phyloP scores from a whole-genome alignment of 2,797 vertebrate species.

The Myiotriccus ornatus region DNA sequence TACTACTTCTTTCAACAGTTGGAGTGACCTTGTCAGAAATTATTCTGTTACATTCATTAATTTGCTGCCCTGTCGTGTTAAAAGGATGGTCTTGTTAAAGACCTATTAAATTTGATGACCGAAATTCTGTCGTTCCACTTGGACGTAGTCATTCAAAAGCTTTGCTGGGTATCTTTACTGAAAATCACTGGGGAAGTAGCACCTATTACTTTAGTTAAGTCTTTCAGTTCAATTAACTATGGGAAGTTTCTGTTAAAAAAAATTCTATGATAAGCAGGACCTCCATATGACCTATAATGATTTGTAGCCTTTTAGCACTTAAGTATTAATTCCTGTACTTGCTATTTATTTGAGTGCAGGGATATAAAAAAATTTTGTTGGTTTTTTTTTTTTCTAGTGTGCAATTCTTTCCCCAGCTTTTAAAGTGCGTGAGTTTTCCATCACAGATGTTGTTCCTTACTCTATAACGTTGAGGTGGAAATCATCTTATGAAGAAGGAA shows the following conservation, averaged over 20 bases:
- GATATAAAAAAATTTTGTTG: neutral
- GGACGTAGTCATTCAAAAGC: neutral
- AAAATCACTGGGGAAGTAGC: neutral
- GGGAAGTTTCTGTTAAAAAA: neutral
- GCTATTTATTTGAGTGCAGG: neutral
- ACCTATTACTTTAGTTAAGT: neutral
- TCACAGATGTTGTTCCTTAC: slow-evolving; percentile 80
- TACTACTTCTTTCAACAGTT: neutral
- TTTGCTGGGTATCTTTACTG: neutral
- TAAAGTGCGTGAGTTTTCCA: slow-evolving; percentile 83
- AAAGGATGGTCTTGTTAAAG: neutral
- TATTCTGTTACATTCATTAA: accelerated
- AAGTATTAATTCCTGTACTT: neutral
- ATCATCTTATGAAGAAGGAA: slow-evolving; percentile 78
- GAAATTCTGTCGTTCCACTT: neutral
- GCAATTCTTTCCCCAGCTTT: slow-evolving; percentile 83
- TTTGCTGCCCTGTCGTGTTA: neutral
- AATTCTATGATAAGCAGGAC: neutral
- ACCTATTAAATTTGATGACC: neutral
- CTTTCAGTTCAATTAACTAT: neutral
- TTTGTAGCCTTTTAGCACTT: neutral
- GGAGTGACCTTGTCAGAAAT: neutral
- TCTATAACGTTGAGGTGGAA: slow-evolving; percentile 80
- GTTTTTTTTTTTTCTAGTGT: slow-evolving; percentile 72
- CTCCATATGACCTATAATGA: neutral